Percentiles rank a stretch among this genome's conserved stretches.
Evolutionary conservation across 2,888 invertebrate species (phyloP).

Genomic region (Vesta saturnalis): DNA sequence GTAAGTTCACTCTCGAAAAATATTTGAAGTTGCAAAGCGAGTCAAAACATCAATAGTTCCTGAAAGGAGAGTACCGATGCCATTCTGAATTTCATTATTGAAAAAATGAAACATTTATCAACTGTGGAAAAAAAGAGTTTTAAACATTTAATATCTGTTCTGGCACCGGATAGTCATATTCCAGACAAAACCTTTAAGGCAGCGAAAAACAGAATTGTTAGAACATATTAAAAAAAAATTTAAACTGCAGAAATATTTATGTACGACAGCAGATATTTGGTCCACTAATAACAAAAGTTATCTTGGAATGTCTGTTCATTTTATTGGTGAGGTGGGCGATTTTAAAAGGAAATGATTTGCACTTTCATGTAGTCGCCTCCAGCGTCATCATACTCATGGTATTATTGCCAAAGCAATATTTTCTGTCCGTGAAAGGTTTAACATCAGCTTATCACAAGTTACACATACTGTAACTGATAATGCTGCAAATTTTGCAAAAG

Average conservation of each 20-base stretch:
- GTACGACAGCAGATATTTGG: conserved; percentile 9
- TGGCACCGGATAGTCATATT: neutral
- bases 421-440: neutral
- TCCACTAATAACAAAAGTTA: too few relatives aligned
- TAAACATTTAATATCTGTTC: neutral
- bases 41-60: neutral
- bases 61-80: neutral
- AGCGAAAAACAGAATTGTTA: neutral
- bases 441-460: conserved; percentile 1
- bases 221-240: neutral
- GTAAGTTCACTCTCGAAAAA: neutral
- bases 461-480: conserved; percentile 9
- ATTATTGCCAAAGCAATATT: neutral
- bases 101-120: neutral
- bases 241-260: neutral
- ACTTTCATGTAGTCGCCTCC: conserved; percentile 1
- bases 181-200: neutral
- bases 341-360: conserved; percentile 4
- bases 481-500: neutral
- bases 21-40: neutral
- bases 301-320: conserved; percentile 1
- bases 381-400: neutral
- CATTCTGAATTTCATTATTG: neutral
- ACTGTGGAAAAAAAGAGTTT: neutral
- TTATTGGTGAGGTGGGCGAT: neutral